Base-by-base conservation (phyloP, 1,140 invertebrate genomes). In the Penaeus indicus region DNA sequence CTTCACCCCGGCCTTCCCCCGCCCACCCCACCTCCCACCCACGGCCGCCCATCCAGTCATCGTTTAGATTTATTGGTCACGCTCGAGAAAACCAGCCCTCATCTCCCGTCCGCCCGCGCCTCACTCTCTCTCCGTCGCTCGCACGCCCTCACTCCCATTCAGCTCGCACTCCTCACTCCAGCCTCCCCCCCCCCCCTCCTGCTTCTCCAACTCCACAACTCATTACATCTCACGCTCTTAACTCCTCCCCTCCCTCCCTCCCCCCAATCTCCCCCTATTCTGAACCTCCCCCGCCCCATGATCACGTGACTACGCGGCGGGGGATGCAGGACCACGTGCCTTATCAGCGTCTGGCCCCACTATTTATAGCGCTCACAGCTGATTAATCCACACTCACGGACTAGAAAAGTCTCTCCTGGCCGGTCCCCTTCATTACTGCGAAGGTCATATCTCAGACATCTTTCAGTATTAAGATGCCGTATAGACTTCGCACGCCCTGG, bases 11-110 rank as follows among this genome's bases (percentile, higher is more conserved):
- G 67, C 54, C 69, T 60, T 60, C 84, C 22, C 85, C 61, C 61
- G 16, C 27, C 61, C 54, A 22, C 75, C 60, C 47, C 63, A 8
- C 27, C 27, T 54, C 86, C 79, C 80, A 60, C 86, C 80, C 80
- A 82, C 86, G 75, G 60, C 47, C 86, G 79, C 80, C 80, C 86
- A 83, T 83, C 81, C 86, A 88, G 69, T 83, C 80, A 88, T 75
- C 67, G 81, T 22, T 54, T 60, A 84, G 86, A 88, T 88, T 88
- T 88, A 88, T 88, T 80, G 81, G 86, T 84, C 86, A 88, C 86
- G 86, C 86, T 88, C 67, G 63, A 82, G 63, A 88, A 88, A 67
- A 79, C 86, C 86, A 82, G 67, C 86, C 63, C 69, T 54, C 38
- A 13, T 21, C 27, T 64, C 64, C 38, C 82, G n/a, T 32, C 19